phyloP scores from a whole-genome alignment of 2,113 vertebrate species.

The Ageneiosus marmoratus region DNA sequence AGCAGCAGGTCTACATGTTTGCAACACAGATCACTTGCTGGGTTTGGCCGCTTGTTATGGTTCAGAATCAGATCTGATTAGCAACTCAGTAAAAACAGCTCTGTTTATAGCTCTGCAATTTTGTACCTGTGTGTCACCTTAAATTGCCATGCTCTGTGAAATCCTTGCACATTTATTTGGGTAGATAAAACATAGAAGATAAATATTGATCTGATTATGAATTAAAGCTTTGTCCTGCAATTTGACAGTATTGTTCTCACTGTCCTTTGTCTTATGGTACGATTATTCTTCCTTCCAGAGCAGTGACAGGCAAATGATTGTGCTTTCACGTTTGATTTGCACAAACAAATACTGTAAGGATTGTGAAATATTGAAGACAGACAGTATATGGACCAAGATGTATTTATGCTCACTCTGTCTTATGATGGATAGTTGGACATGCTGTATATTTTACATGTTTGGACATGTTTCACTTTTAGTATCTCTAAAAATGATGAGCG shows the following conservation, averaged over 20 bases:
- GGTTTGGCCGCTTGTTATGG: background rate
- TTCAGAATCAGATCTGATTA: conserved; percentile 14
- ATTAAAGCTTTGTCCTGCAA: background rate
- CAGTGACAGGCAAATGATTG: background rate
- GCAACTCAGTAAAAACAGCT: background rate
- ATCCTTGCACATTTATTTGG: background rate
- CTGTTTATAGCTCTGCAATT: background rate
- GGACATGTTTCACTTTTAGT: conserved; percentile 61
- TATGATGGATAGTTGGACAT: background rate
- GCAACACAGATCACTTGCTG: conserved; percentile 6
- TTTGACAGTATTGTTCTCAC: background rate
- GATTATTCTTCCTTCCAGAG: background rate
- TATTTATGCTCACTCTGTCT: background rate
- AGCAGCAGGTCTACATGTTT: background rate
- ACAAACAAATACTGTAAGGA: background rate
- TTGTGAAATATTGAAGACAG: background rate
- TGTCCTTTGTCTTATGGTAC: background rate
- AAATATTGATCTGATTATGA: background rate
- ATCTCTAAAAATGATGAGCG: conserved; percentile 84
- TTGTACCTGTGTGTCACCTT: too few species aligned
- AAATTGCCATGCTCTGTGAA: background rate
- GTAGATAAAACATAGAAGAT: background rate
- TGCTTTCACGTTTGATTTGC: background rate
- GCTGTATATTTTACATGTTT: background rate
- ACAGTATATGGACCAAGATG: background rate